Conservation (phyloP, 2,113 vertebrate species). For the Colius striatus region DNA sequence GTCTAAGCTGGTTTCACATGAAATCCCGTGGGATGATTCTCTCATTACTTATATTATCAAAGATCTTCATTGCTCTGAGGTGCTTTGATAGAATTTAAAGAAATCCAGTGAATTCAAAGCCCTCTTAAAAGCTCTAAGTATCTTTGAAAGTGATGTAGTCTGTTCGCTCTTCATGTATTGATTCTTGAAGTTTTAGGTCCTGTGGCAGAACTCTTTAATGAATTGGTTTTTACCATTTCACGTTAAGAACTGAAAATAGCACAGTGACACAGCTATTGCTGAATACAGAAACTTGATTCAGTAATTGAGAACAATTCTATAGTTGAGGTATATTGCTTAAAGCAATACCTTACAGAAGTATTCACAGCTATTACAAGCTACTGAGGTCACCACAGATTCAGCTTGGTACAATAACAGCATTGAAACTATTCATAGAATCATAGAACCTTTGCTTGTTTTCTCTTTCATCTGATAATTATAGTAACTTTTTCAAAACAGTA, state of each 20-base stretch:
- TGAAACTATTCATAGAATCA: neutral
- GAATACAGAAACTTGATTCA: neutral
- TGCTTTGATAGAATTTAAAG: conserved; percentile 42
- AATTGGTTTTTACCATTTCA: neutral
- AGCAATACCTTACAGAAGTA: neutral
- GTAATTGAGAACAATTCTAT: neutral
- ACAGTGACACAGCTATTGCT: neutral
- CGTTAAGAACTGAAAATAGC: neutral
- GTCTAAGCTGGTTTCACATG: neutral
- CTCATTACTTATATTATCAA: neutral
- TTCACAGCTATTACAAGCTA: neutral
- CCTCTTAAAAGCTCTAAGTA: neutral
- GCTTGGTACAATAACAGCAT: neutral
- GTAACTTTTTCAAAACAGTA: neutral
- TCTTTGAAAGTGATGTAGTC: neutral
- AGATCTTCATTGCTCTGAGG: neutral
- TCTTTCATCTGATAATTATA: neutral
- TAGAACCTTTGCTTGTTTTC: neutral
- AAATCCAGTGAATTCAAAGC: conserved; percentile 8
- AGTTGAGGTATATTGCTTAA: neutral
- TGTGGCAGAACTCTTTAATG: neutral
- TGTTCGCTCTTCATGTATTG: neutral
- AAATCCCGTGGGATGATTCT: neutral
- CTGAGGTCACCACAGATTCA: neutral
- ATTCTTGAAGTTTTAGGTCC: neutral